Base-by-base conservation (phyloP, 1,140 invertebrate species). In the Harpegnathos saltator region DNA sequence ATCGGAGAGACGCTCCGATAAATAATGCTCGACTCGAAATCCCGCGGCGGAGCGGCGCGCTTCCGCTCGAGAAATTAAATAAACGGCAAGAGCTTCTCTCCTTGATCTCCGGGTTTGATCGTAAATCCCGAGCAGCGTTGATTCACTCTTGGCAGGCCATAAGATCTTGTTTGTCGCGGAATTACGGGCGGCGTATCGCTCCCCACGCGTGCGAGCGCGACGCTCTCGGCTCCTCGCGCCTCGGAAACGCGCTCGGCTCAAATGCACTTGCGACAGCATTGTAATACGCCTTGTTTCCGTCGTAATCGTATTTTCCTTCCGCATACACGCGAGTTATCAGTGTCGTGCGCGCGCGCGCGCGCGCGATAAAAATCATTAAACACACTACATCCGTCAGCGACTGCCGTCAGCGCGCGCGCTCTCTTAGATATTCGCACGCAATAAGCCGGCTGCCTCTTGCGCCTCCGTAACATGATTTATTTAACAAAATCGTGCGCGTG, bases 341-440 rank as follows among this genome's bases (percentile, higher is more conserved):
- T 22, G n/a, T 19, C 59, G 15, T 48, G 66, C 59, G 26, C 54
- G 61, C 19, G n/a, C n/a, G n/a, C n/a, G n/a, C n/a, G n/a, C n/a
- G n/a, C n/a, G 3, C 12, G 74, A 77, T 77, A 77, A 66, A 66
- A 77, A 77, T 66, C 19, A 77, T 75, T 33, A 26, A n/a, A 54
- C 74, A 38, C 9, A 26, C 48, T 26, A 66, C 48, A 77, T 77
- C 61, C 61, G 44, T 77, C 61, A 66, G 33, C 66, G 15, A 44
- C 33, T 26, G 38, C 61, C 22, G 65, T 11, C 26, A 33, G 1
- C 29, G 29, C 29, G 24, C 26, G 61, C 29, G 52, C 61, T 33
- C n/a, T 38, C 61, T 22, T 65, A 29, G 19, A 77, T 77, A 65
- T 50, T 54, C 48, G 48, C n/a, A 38, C 19, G 48, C 48, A 66